Evolutionary conservation across 2,888 invertebrate species (phyloP).

Genomic region (Ophioninae sp.): DNA sequence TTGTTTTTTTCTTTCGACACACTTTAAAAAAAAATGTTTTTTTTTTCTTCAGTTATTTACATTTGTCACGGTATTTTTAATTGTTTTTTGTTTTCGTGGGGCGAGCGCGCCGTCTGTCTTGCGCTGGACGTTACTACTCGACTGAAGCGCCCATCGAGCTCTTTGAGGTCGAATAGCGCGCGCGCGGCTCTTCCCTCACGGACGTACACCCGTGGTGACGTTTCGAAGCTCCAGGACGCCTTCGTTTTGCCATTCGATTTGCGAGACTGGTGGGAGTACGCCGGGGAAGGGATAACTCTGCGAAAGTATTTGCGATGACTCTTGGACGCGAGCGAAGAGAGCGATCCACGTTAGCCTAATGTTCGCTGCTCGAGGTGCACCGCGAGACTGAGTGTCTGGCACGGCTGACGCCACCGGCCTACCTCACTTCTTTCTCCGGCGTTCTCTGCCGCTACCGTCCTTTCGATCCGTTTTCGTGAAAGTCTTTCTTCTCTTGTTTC

Average conservation of each 20-base stretch:
- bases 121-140: conserved; percentile 55
- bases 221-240: conserved; percentile 15
- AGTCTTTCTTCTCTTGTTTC: neutral
- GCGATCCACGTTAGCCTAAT: conserved; percentile 31
- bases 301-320: conserved; percentile 32
- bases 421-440: conserved; percentile 34
- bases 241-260: conserved; percentile 1
- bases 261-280: neutral
- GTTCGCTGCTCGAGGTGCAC: conserved; percentile 71
- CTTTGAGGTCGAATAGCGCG: conserved; percentile 4
- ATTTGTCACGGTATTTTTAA: neutral
- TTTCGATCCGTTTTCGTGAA: no score
- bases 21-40: conserved; percentile 7
- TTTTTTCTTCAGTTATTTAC: conserved; percentile 5
- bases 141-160: conserved; percentile 28
- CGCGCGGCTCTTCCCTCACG: conserved; percentile 11
- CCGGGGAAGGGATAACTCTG: neutral
- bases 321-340: conserved; percentile 6
- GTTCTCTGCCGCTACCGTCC: conserved; percentile 23
- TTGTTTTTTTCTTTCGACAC: conserved; percentile 9
- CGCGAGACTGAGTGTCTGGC: conserved; percentile 80
- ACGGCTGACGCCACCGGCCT: conserved; percentile 67
- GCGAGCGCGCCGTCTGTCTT: conserved; percentile 29
- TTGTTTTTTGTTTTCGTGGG: conserved; percentile 6
- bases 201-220: conserved; percentile 17